Percentiles rank a stretch among this genome's conserved stretches.
These are phyloP conservation scores for Neelides sp. DNA, from an alignment of 1,140 invertebrate species.

Conservation along the genomic window DNA sequence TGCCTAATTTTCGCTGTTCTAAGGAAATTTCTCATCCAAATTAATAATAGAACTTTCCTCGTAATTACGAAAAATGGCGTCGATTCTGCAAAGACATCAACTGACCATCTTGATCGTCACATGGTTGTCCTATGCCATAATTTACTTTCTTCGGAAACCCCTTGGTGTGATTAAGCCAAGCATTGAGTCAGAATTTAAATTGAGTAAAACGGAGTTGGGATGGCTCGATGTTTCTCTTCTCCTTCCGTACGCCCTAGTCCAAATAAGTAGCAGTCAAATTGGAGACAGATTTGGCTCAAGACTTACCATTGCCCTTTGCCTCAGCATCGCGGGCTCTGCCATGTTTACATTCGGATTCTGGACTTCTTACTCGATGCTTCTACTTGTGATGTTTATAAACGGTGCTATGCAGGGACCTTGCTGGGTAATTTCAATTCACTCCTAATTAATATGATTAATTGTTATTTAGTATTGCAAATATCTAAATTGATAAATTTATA, in stretches of 20 bases:
- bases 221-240: constrained; percentile 40
- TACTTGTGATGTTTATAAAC: constrained; percentile 39
- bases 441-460: too few species aligned
- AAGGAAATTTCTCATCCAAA: too few species aligned
- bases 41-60: neutral
- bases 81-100: constrained; percentile 19
- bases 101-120: constrained; percentile 19
- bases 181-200: constrained; percentile 25
- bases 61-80: constrained; percentile 7
- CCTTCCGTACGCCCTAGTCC: constrained; percentile 42
- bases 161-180: constrained; percentile 29
- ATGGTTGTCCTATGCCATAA: constrained; percentile 23
- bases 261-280: constrained; percentile 38
- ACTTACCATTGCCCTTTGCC: constrained; percentile 37
- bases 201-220: constrained; percentile 25
- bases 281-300: constrained; percentile 41
- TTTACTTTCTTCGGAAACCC: constrained; percentile 30
- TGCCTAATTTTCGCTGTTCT: neutral
- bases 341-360: constrained; percentile 41
- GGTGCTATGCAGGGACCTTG: constrained; percentile 41
- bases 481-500: too few species aligned
- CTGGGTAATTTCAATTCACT: too few species aligned
- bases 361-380: constrained; percentile 35
- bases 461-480: too few species aligned
- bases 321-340: constrained; percentile 37